A percentile compares a stretch with the other conserved stretches of the same genome.
These are phyloP conservation scores for Furnarius figulus DNA, from an alignment of 2,113 vertebrate genomes.

Conservation along the genomic window DNA sequence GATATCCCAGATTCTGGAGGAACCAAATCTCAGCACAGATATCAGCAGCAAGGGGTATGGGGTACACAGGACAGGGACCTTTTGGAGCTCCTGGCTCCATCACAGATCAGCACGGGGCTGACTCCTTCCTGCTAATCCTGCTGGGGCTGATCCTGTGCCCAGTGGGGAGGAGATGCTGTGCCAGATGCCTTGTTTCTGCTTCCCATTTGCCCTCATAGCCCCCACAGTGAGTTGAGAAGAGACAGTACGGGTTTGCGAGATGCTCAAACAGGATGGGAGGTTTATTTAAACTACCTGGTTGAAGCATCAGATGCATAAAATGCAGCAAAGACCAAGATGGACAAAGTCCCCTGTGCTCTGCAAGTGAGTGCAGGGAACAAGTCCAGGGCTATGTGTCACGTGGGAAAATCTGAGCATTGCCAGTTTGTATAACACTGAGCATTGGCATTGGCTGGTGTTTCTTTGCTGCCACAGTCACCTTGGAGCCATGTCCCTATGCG, in stretches of 20 bases:
- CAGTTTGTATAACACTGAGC: background rate
- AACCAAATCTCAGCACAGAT: background rate
- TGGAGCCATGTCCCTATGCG: fast-evolving
- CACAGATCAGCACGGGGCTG: background rate
- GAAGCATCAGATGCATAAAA: background rate
- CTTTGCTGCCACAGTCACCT: background rate
- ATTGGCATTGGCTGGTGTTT: fast-evolving
- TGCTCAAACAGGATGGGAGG: background rate
- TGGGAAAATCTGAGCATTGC: background rate
- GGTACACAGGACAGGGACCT: background rate
- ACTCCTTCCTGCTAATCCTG: background rate
- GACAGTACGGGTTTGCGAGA: background rate
- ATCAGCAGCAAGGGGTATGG: fast-evolving
- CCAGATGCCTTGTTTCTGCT: fast-evolving
- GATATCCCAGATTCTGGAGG: fast-evolving
- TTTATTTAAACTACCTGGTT: background rate
- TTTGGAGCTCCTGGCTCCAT: background rate
- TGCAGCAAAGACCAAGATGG: background rate
- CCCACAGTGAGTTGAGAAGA: background rate
- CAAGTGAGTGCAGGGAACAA: background rate
- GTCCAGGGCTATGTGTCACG: background rate
- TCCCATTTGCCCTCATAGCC: background rate
- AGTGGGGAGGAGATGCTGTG: background rate
- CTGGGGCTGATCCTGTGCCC: background rate
- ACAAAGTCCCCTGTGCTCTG: background rate